phyloP scores from a whole-genome alignment of 2,888 invertebrate species.

The Dryococelus australis region DNA sequence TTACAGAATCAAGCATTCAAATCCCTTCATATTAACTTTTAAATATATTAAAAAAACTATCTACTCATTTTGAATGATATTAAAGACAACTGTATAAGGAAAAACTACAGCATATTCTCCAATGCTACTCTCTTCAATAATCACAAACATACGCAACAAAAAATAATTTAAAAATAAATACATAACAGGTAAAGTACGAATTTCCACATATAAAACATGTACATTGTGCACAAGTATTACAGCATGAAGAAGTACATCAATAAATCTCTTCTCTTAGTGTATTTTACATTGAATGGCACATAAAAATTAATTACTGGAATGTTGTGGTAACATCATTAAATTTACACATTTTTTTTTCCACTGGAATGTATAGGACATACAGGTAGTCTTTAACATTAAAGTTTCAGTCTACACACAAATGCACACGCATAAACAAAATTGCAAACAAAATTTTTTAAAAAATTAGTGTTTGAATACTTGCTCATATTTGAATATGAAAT shows the following conservation, averaged over 20 bases:
- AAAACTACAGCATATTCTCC: neutral
- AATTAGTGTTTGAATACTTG: neutral
- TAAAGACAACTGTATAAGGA: neutral
- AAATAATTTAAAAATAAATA: conserved; percentile 7
- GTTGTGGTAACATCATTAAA: neutral
- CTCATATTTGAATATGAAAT: neutral
- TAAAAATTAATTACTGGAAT: neutral
- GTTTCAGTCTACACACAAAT: neutral
- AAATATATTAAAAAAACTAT: neutral
- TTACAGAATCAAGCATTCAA: neutral
- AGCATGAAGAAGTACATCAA: neutral
- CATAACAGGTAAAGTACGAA: neutral
- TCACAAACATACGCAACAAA: neutral
- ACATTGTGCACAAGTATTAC: neutral
- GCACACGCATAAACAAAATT: neutral
- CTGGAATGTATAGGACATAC: neutral
- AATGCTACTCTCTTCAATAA: neutral
- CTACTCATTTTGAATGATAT: neutral
- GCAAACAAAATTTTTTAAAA: neutral
- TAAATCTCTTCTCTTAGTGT: conserved; percentile 7
- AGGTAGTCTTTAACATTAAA: neutral
- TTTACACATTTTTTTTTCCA: neutral
- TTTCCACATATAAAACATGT: neutral
- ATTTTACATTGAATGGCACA: conserved; percentile 3
- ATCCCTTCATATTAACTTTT: neutral